Evolutionary conservation across 2,888 invertebrate species (phyloP).

Genomic region (Heliconius erato): DNA sequence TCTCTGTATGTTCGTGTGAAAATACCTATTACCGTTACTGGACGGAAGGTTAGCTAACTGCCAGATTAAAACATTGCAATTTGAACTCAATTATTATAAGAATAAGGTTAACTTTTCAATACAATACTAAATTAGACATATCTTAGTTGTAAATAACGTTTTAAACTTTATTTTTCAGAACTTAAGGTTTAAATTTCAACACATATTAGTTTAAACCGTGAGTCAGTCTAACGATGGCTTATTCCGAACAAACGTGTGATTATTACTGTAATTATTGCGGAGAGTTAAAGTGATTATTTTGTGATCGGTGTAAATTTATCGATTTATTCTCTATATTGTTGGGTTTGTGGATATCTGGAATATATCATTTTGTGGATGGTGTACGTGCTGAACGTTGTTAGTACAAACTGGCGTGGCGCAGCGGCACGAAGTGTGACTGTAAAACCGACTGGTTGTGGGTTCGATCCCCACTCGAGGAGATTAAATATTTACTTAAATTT

Average conservation of each 20-base stretch:
- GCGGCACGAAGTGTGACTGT: neutral
- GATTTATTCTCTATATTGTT: slow-evolving; percentile 56
- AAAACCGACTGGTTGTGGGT: neutral
- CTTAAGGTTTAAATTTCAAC: slow-evolving; percentile 25
- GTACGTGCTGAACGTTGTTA: slow-evolving; percentile 15
- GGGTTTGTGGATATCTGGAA: slow-evolving; percentile 30
- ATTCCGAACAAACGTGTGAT: slow-evolving; percentile 58
- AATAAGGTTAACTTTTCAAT: neutral
- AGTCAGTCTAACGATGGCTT: slow-evolving; percentile 47
- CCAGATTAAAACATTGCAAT: neutral
- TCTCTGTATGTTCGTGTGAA: slow-evolving; percentile 54
- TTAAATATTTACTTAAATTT: too few relatives aligned
- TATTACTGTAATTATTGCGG: slow-evolving; percentile 65
- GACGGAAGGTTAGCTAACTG: slow-evolving; percentile 31
- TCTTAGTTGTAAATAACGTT: neutral
- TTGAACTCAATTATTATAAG: neutral
- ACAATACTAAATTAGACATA: neutral
- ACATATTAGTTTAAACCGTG: slow-evolving; percentile 27
- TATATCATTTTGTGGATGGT: slow-evolving; percentile 3
- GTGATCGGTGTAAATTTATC: slow-evolving; percentile 60
- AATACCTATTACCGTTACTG: slow-evolving; percentile 56
- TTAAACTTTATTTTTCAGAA: neutral
- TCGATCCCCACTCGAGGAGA: too few relatives aligned
- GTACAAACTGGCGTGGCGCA: neutral
- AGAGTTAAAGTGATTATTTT: slow-evolving; percentile 54